Percentiles rank a stretch among this genome's conserved stretches.
Conservation (phyloP, 2,888 invertebrate species). For the Ditylenchus weischeri region DNA sequence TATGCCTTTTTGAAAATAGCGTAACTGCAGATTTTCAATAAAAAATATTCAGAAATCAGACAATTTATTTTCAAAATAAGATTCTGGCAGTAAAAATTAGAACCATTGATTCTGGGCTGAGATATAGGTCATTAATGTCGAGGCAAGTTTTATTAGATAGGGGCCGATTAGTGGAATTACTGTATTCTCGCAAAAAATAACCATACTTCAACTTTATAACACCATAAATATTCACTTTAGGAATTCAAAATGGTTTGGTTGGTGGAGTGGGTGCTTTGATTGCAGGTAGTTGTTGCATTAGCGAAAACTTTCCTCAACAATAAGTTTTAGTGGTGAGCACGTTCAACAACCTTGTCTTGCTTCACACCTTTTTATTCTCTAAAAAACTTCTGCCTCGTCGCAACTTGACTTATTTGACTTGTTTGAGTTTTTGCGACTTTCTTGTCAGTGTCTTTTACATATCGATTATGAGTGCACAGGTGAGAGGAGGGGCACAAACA, state of each 20-base stretch:
- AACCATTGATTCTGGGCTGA: too few species aligned
- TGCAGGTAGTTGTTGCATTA: conserved; percentile 22
- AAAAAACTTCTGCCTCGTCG: conserved; percentile 36
- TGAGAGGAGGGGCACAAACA: conserved; percentile 41
- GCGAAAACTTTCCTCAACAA: too few species aligned
- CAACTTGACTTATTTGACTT: conserved; percentile 49
- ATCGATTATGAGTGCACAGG: conserved; percentile 42
- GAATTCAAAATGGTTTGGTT: conserved; percentile 52
- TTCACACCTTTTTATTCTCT: conserved; percentile 48
- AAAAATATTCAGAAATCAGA: too few species aligned
- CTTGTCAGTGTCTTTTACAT: conserved; percentile 51
- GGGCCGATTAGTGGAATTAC: too few species aligned
- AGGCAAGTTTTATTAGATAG: too few species aligned
- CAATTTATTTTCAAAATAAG: too few species aligned
- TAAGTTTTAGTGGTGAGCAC: conserved; percentile 36
- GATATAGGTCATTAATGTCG: too few species aligned
- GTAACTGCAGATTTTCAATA: too few species aligned
- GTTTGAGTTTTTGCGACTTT: conserved; percentile 51
- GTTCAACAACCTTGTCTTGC: conserved; percentile 48
- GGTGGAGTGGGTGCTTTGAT: conserved; percentile 47
- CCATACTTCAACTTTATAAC: too few species aligned
- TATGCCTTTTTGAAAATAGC: too few species aligned
- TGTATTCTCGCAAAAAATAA: too few species aligned
- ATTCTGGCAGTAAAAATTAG: too few species aligned
- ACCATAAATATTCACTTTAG: conserved; percentile 30